phyloP scores from a whole-genome alignment of 1,140 invertebrate genomes.

The Cotesia vestalis region DNA sequence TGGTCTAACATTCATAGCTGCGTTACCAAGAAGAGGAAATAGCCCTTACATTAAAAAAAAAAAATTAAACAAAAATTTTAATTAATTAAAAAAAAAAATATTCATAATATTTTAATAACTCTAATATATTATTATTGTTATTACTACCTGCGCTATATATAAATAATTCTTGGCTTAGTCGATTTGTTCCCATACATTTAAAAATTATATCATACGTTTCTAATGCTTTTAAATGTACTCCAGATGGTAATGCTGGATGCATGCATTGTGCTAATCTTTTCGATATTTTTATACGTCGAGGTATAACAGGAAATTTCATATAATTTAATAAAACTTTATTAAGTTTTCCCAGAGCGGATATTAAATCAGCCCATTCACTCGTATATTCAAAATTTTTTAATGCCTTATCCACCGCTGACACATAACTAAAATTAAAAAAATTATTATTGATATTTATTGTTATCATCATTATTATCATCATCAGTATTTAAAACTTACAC shows the following conservation, averaged over 20 bases:
- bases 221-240: constrained; percentile 91
- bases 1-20: constrained; percentile 91
- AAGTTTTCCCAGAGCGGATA: constrained; percentile 89
- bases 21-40: constrained; percentile 89
- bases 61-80: constrained; percentile 26
- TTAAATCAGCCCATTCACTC: constrained; percentile 95
- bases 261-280: constrained; percentile 95
- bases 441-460: too few species aligned
- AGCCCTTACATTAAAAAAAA: constrained; percentile 70
- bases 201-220: constrained; percentile 96
- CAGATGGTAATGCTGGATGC: constrained; percentile 90
- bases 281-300: constrained; percentile 88
- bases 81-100: background rate
- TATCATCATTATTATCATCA: background rate
- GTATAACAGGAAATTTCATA: constrained; percentile 89
- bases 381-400: constrained; percentile 93
- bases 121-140: constrained; percentile 26
- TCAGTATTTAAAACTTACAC: constrained; percentile 29
- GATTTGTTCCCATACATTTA: constrained; percentile 86
- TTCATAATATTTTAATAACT: constrained; percentile 8
- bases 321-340: constrained; percentile 86
- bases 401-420: constrained; percentile 86
- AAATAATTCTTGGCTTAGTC: constrained; percentile 85
- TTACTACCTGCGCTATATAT: constrained; percentile 81
- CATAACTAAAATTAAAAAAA: constrained; percentile 67